Evolutionary conservation across 2,888 invertebrate species (phyloP).

Genomic region (Exephanes ischioxanthus): DNA sequence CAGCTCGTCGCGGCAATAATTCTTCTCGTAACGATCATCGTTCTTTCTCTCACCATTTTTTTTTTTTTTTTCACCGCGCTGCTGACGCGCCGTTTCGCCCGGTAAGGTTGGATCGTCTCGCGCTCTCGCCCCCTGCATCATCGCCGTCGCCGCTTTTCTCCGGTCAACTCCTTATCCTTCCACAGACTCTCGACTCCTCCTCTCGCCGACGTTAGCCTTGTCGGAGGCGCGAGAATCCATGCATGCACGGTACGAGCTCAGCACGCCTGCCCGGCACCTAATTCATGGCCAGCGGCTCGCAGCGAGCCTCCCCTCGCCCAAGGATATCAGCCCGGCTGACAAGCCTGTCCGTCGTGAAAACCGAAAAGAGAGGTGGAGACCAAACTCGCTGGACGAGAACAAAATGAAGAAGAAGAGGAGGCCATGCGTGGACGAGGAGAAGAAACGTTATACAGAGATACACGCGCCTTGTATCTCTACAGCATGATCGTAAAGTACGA

Average conservation of each 20-base stretch:
- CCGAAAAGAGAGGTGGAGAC: constrained; percentile 17
- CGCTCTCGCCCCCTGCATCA: constrained; percentile 55
- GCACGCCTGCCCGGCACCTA: constrained; percentile 59
- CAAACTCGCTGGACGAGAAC: constrained; percentile 1
- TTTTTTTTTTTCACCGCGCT: neutral
- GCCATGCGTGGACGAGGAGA: constrained; percentile 19
- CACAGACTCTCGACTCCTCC: constrained; percentile 43
- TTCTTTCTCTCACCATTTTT: constrained; percentile 19
- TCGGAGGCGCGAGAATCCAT: constrained; percentile 50
- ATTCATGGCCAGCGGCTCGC: constrained; percentile 62
- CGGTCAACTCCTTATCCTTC: constrained; percentile 68
- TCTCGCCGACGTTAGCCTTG: constrained; percentile 41
- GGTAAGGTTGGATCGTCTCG: constrained; percentile 60
- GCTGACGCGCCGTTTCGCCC: constrained; percentile 48
- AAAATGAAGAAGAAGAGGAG: constrained; percentile 53
- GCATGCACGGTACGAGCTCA: neutral
- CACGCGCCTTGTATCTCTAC: constrained; percentile 20
- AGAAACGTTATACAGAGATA: constrained; percentile 35
- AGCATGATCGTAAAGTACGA: constrained; percentile 39
- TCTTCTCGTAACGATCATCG: constrained; percentile 67
- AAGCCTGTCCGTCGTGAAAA: constrained; percentile 47
- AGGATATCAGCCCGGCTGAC: constrained; percentile 60
- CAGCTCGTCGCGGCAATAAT: constrained; percentile 68
- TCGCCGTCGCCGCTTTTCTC: constrained; percentile 42
- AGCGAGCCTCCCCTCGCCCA: constrained; percentile 41